phyloP scores from a whole-genome alignment of 2,888 invertebrate genomes.

The Peribatodes rhomboidaria region DNA sequence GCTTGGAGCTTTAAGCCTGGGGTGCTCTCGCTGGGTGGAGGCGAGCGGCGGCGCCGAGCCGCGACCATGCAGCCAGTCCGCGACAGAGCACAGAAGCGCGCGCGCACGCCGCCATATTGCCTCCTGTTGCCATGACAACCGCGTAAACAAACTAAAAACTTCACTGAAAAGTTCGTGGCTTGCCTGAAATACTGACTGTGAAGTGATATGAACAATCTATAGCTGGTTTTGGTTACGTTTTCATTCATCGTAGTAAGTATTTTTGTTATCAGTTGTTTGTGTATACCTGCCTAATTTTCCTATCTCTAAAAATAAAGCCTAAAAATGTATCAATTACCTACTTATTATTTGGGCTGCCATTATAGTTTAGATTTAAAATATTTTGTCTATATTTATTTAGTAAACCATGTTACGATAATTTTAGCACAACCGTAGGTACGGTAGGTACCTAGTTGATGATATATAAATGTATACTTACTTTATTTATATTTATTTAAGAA shows the following conservation, averaged over 20 bases:
- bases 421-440: no score
- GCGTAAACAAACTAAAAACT: constrained; percentile 67
- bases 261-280: constrained; percentile 18
- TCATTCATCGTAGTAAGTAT: constrained; percentile 39
- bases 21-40: constrained; percentile 75
- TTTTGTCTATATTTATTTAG: no score
- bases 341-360: neutral
- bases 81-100: constrained; percentile 75
- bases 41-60: constrained; percentile 72
- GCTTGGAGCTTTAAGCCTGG: constrained; percentile 64
- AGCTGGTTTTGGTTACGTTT: constrained; percentile 37
- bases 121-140: constrained; percentile 81
- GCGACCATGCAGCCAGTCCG: constrained; percentile 74
- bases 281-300: neutral
- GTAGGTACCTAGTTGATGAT: no score
- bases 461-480: no score
- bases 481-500: no score
- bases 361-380: no score
- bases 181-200: constrained; percentile 41
- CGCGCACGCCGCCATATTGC: constrained; percentile 80
- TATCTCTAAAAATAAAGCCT: neutral
- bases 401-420: no score
- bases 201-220: constrained; percentile 24
- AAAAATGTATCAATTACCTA: no score
- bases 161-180: constrained; percentile 36